These are phyloP conservation scores for Solenopsis invicta DNA, from an alignment of 1,140 invertebrate species.

Conservation along the genomic window DNA sequence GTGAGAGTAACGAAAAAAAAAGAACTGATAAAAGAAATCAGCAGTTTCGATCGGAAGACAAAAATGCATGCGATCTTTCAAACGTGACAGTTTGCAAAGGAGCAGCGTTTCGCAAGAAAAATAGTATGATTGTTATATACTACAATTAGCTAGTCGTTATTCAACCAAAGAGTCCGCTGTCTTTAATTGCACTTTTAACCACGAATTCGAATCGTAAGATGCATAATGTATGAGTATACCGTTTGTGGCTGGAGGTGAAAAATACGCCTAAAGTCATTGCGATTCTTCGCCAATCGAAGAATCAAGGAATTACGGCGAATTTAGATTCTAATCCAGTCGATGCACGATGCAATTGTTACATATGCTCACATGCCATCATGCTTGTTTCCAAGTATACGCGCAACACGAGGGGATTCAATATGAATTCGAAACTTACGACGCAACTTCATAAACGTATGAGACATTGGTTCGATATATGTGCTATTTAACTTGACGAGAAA, in stretches of 20 bases:
- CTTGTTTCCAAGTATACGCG: conserved; percentile 70
- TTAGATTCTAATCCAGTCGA: conserved; percentile 74
- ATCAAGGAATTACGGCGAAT: conserved; percentile 76
- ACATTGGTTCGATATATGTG: neutral
- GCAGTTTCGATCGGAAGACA: neutral
- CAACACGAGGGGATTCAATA: conserved; percentile 59
- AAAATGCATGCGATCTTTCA: neutral
- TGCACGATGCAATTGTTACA: conserved; percentile 75
- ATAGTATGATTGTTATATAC: neutral
- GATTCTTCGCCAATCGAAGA: conserved; percentile 72
- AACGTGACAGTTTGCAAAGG: neutral
- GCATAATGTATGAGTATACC: conserved; percentile 64
- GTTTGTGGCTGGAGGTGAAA: conserved; percentile 72
- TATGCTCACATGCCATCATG: conserved; percentile 76
- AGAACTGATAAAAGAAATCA: neutral
- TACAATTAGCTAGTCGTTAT: conserved; percentile 45
- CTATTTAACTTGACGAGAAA: neutral
- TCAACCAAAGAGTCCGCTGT: conserved; percentile 46
- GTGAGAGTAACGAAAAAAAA: neutral
- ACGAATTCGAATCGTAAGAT: conserved; percentile 59
- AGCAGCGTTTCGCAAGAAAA: neutral
- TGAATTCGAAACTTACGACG: conserved; percentile 31
- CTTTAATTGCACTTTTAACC: conserved; percentile 60
- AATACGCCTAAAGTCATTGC: conserved; percentile 72
- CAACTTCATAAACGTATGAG: conserved; percentile 1